Evolutionary conservation across 2,113 vertebrate species (phyloP).

Genomic region (Chunga burmeisteri): DNA sequence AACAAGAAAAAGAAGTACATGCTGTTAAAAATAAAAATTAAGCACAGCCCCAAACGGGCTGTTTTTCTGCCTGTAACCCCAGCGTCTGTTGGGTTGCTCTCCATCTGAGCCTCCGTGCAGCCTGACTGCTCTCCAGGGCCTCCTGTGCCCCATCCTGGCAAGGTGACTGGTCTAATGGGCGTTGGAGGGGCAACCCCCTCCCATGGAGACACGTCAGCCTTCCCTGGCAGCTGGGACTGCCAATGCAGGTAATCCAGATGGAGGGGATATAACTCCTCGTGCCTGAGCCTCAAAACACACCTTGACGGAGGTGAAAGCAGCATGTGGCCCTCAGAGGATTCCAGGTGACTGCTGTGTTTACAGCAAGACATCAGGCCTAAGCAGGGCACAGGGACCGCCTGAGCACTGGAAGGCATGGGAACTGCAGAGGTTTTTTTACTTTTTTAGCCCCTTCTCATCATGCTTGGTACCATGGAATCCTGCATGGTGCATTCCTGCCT

Average conservation of each 20-base stretch:
- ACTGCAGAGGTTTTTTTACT: rapidly evolving
- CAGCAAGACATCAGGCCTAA: background rate
- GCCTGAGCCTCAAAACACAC: background rate
- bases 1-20: slow-evolving; percentile 10
- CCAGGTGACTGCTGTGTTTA: background rate
- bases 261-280: background rate
- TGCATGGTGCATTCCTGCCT: background rate
- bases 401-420: rapidly evolving
- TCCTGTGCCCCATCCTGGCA: background rate
- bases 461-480: background rate
- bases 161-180: background rate
- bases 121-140: background rate
- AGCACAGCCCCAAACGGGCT: background rate
- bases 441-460: background rate
- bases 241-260: rapidly evolving
- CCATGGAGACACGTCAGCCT: background rate
- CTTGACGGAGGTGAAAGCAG: background rate
- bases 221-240: background rate
- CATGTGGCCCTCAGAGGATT: rapidly evolving
- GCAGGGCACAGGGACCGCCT: background rate
- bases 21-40: slow-evolving; percentile 20
- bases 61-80: background rate
- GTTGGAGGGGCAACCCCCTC: background rate
- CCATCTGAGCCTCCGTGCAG: background rate
- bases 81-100: background rate